phyloP scores from a whole-genome alignment of 2,797 vertebrate species.

The Pseudomugil tenellus region DNA sequence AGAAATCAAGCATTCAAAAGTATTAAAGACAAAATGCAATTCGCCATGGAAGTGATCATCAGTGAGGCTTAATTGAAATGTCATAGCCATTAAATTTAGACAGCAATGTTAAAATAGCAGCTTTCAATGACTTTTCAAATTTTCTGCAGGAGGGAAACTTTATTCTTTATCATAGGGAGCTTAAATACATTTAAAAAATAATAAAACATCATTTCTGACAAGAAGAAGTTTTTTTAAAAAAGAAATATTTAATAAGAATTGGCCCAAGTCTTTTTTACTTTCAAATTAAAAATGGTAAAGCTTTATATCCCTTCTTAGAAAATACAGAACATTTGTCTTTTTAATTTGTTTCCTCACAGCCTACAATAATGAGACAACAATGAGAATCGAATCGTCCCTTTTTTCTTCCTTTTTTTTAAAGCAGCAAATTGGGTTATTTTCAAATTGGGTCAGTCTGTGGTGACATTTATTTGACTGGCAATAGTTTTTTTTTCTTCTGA shows the following conservation, averaged over 20 bases:
- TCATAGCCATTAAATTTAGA: not conserved
- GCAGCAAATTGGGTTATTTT: constrained; percentile 2
- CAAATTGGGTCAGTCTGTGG: not conserved
- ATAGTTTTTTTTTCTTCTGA: not conserved
- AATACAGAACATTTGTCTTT: too few species aligned
- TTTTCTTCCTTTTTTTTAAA: too few species aligned
- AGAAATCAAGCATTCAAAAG: not conserved
- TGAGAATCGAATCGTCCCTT: too few species aligned
- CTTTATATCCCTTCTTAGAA: too few species aligned
- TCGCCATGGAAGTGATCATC: not conserved
- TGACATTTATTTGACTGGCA: constrained; percentile 8
- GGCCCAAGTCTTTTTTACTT: too few species aligned
- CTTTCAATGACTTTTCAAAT: not conserved
- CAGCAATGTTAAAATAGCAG: constrained; percentile 5
- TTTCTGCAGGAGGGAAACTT: not conserved
- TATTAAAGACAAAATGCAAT: not conserved
- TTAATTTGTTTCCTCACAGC: not conserved
- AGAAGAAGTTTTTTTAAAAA: too few species aligned
- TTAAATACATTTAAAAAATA: too few species aligned
- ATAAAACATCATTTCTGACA: too few species aligned
- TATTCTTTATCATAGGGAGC: too few species aligned
- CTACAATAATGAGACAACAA: too few species aligned
- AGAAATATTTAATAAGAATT: too few species aligned
- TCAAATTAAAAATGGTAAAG: too few species aligned
- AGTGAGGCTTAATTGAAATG: not conserved